These are phyloP conservation scores for Oegoconia quadripuncta DNA, from an alignment of 2,888 invertebrate species.

Conservation along the genomic window DNA sequence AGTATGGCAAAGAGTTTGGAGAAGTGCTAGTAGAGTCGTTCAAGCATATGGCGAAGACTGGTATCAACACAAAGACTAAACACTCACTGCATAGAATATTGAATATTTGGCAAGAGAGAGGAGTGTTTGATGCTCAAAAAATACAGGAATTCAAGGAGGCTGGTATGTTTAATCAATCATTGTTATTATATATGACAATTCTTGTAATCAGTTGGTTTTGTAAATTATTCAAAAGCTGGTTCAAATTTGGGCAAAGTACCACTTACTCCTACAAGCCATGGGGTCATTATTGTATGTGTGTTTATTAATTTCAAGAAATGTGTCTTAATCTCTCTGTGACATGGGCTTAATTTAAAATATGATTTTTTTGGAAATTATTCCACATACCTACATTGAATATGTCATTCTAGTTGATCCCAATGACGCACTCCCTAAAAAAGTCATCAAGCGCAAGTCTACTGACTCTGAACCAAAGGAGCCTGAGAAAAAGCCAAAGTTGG, in stretches of 20 bases:
- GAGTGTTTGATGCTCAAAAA: constrained; percentile 89
- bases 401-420: constrained; percentile 59
- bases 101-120: constrained; percentile 95
- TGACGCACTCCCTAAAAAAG: constrained; percentile 52
- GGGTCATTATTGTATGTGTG: no score
- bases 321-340: no score
- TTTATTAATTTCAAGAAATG: no score
- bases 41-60: constrained; percentile 87
- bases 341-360: neutral
- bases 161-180: constrained; percentile 38
- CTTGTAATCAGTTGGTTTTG: neutral
- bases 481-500: constrained; percentile 64
- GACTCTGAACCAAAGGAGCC: constrained; percentile 51
- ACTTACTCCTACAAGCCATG: no score
- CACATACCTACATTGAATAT: neutral
- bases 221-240: neutral
- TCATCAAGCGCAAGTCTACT: constrained; percentile 50
- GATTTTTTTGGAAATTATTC: neutral
- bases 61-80: constrained; percentile 89
- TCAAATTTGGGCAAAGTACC: neutral
- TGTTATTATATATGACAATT: neutral
- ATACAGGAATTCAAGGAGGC: constrained; percentile 88
- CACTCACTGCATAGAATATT: constrained; percentile 89
- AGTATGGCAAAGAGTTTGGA: constrained; percentile 94
- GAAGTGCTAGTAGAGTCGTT: constrained; percentile 89